These are phyloP conservation scores for Ormyrus pomaceus DNA, from an alignment of 2,888 invertebrate genomes.

Conservation along the genomic window DNA sequence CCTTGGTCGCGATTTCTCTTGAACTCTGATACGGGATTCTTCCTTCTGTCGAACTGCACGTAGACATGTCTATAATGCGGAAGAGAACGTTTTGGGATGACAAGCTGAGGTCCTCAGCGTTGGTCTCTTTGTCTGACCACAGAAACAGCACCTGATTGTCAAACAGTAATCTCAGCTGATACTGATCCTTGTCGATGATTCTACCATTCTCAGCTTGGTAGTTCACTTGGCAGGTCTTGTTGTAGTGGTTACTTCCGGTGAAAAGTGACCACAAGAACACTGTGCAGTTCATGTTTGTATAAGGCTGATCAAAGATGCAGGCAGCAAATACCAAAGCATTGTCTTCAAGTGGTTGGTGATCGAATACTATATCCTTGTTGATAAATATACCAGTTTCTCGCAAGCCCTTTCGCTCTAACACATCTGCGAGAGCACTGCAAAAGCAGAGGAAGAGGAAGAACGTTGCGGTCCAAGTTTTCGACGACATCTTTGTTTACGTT, in stretches of 20 bases:
- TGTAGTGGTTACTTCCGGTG: neutral
- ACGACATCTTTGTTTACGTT: too few relatives aligned
- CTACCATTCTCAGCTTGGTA: neutral
- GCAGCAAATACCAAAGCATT: conserved; percentile 11
- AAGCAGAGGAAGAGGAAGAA: too few relatives aligned
- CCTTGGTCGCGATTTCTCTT: neutral
- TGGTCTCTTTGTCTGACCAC: neutral
- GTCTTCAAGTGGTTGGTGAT: conserved; percentile 25
- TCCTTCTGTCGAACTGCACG: neutral
- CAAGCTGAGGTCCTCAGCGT: neutral
- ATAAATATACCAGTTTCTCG: conserved; percentile 7
- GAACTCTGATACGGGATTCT: neutral
- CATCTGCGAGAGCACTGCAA: too few relatives aligned
- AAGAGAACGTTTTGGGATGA: neutral
- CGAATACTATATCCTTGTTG: neutral
- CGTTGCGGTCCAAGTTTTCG: too few relatives aligned
- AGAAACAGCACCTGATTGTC: conserved; percentile 1
- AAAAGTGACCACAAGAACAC: neutral
- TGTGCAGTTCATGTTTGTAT: conserved; percentile 12
- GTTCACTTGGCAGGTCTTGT: neutral
- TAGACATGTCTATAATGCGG: conserved; percentile 6
- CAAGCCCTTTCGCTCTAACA: neutral
- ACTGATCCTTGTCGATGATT: neutral
- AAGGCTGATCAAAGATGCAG: neutral
- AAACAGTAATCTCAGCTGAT: conserved; percentile 11